These are phyloP conservation scores for Axea sp. DNA, from an alignment of 2,888 invertebrate species.

Conservation along the genomic window DNA sequence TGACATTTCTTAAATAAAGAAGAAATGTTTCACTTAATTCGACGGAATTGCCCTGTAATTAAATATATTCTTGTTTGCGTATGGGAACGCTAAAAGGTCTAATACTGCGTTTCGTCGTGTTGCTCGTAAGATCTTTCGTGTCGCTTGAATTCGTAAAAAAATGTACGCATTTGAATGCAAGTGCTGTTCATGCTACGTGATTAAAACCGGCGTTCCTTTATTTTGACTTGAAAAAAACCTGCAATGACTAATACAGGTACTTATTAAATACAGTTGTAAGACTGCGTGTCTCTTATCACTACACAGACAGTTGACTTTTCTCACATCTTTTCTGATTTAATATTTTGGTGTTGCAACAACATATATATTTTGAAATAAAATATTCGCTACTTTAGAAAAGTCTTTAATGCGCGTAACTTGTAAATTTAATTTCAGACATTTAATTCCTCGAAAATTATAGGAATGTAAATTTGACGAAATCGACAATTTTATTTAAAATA, in stretches of 20 bases:
- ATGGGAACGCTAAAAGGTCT: slow-evolving; percentile 12
- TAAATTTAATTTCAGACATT: no score
- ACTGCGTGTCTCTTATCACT: no score
- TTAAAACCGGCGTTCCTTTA: slow-evolving; percentile 13
- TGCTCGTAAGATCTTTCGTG: slow-evolving; percentile 11
- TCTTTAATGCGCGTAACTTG: no score
- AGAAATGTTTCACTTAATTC: no score
- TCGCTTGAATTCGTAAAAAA: slow-evolving; percentile 37
- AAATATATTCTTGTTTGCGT: background rate
- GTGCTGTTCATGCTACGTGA: slow-evolving; percentile 19
- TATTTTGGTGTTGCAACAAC: no score
- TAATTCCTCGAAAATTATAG: no score
- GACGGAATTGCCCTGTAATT: background rate
- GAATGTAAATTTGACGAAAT: no score
- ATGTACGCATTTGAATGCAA: slow-evolving; percentile 28
- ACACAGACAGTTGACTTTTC: no score
- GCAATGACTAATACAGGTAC: slow-evolving; percentile 24
- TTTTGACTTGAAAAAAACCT: slow-evolving; percentile 1
- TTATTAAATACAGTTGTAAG: slow-evolving; percentile 1
- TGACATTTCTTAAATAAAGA: background rate
- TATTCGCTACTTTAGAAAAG: no score
- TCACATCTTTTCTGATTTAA: no score
- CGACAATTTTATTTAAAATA: slow-evolving; percentile 1
- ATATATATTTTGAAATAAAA: no score
- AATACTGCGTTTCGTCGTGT: slow-evolving; percentile 20